phyloP scores from a whole-genome alignment of 2,888 invertebrate species.

The Dryomyza anilis region DNA sequence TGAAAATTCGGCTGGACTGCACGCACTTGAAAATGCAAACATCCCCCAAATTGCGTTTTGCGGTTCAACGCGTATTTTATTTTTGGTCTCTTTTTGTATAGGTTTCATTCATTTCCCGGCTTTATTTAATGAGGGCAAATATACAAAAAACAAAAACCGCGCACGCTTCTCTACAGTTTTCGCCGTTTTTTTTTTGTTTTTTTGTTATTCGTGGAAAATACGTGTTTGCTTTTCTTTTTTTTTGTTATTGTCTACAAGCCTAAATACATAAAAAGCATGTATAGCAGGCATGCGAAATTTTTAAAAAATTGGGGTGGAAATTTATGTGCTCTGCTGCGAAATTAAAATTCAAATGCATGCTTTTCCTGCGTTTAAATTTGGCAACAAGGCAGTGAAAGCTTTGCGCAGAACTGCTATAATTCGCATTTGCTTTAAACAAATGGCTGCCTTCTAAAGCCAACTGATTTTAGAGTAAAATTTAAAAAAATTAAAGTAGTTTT shows the following conservation, averaged over 20 bases:
- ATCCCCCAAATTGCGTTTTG: constrained; percentile 23
- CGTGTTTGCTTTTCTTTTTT: neutral
- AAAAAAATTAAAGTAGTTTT: too few relatives aligned
- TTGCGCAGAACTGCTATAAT: too few relatives aligned
- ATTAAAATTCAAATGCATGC: too few relatives aligned
- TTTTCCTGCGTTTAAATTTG: too few relatives aligned
- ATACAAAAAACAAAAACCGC: constrained; percentile 14
- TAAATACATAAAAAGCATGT: neutral
- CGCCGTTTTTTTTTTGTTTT: constrained; percentile 21
- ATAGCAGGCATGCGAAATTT: constrained; percentile 10
- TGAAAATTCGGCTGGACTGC: too few relatives aligned
- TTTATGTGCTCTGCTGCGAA: too few relatives aligned
- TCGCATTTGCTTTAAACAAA: too few relatives aligned
- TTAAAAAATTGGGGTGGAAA: constrained; percentile 11
- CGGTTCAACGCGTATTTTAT: constrained; percentile 21
- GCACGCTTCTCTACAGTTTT: constrained; percentile 7
- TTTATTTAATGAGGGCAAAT: constrained; percentile 29
- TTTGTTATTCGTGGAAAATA: constrained; percentile 13
- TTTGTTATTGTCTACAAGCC: constrained; percentile 22
- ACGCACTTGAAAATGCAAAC: constrained; percentile 20
- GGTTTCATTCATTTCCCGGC: neutral
- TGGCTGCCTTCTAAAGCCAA: too few relatives aligned
- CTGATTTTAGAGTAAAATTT: too few relatives aligned
- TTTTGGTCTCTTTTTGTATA: neutral
- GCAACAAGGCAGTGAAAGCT: too few relatives aligned